These are phyloP conservation scores for Orchesella flavescens DNA, from an alignment of 2,888 invertebrate genomes.

Conservation along the genomic window DNA sequence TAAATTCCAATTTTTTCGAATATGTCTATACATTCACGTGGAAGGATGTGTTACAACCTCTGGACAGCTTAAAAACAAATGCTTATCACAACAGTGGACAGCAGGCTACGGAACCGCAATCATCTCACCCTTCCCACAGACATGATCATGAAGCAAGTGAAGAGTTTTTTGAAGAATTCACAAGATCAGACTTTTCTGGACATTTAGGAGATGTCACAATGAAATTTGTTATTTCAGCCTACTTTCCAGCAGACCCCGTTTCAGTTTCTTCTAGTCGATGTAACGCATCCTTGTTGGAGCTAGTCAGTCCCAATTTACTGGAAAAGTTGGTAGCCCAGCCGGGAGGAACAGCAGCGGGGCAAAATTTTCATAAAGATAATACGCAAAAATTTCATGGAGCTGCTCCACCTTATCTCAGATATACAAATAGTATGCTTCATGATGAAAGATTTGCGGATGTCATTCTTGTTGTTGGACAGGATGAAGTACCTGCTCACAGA, in stretches of 20 bases:
- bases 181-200: conserved; percentile 38
- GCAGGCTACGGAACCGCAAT: neutral
- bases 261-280: conserved; percentile 42
- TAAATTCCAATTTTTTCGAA: conserved; percentile 57
- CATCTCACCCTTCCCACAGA: neutral
- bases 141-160: conserved; percentile 22
- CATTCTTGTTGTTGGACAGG: conserved; percentile 59
- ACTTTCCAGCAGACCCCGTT: conserved; percentile 66
- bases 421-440: conserved; percentile 65
- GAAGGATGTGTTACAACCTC: conserved; percentile 57
- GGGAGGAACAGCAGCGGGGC: neutral
- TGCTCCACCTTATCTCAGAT: conserved; percentile 64
- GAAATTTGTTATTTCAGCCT: conserved; percentile 65
- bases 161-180: conserved; percentile 52
- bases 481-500: conserved; percentile 66
- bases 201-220: conserved; percentile 59
- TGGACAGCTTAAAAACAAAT: conserved; percentile 48
- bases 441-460: conserved; percentile 67
- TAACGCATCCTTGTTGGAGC: conserved; percentile 38
- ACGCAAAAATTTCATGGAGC: conserved; percentile 8
- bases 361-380: conserved; percentile 13
- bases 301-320: conserved; percentile 13
- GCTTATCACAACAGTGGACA: neutral
- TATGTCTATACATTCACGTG: conserved; percentile 68
- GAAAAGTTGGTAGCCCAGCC: conserved; percentile 21